Percentiles rank a stretch among this genome's conserved stretches.
Evolutionary conservation across 1,140 invertebrate genomes (phyloP).

Genomic region (Drosophila aff.): DNA sequence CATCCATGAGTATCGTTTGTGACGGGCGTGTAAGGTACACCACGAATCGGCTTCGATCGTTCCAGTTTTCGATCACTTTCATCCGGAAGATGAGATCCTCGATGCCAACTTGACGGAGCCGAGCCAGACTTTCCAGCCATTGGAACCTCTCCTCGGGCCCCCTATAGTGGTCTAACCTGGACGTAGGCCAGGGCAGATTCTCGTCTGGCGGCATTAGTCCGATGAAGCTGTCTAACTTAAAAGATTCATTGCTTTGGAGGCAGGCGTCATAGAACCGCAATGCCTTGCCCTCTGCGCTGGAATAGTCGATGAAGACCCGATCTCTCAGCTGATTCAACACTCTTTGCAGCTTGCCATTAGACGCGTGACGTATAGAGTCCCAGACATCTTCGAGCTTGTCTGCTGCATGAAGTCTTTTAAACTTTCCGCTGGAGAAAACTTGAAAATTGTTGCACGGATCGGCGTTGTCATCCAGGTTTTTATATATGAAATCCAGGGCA

Average conservation of each 20-base stretch:
- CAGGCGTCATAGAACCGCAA: neutral
- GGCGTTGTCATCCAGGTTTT: no score
- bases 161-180: neutral
- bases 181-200: neutral
- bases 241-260: neutral
- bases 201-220: neutral
- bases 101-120: conserved; percentile 1
- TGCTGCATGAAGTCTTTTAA: neutral
- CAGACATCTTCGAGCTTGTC: neutral
- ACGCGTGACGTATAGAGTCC: neutral
- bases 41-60: neutral
- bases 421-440: no score
- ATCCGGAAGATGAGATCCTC: neutral
- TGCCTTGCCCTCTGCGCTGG: neutral
- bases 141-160: neutral
- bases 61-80: neutral
- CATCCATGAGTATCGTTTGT: neutral
- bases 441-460: no score
- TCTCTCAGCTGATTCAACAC: neutral
- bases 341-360: neutral
- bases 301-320: neutral
- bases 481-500: no score
- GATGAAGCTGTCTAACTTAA: neutral
- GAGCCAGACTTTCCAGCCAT: neutral
- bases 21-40: neutral